Evolutionary conservation across 2,888 invertebrate genomes (phyloP), one percentile per base, ranked within the genome.

Genomic region (Dione juno): DNA sequence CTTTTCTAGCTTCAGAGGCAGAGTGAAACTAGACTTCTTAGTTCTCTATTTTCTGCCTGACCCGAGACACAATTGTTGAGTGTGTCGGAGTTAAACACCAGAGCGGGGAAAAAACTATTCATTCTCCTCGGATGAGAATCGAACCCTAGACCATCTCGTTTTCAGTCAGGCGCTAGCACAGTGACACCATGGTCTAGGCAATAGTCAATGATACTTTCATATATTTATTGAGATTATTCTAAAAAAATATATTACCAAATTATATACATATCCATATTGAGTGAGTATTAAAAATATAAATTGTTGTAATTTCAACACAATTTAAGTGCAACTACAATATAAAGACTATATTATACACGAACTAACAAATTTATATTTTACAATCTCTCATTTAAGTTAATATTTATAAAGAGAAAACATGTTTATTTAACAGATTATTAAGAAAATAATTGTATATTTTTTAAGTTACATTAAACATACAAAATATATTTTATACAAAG

Each of bases 241-340:
- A 43, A 59, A 41, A 54, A 43, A 61, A 61, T 59, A 53, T 66
- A 66, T 21, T 59, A 59, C 52, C 41, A 40, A 66, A 53, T 59
- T 52, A 54, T 6, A 57, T n/a, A n/a, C n/a, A n/a, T n/a, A n/a
- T n/a, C n/a, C n/a, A n/a, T n/a, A n/a, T n/a, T n/a, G n/a, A n/a
- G 54, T 59, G 43, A 41, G n/a, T 19, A 50, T 16, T 43, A 43
- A 21, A 21, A 28, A 40, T 40, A 67, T 8, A 28, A 67, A 59
- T 59, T 67, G 50, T 28, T 67, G 50, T 41, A 59, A 52, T 8
- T 41, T 67, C 52, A 19, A 48, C 45, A 45, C 45, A 5, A 58
- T 40, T 50, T n/a, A 21, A 59, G 16, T 50, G 35, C 37, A 54
- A 37, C 35, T 37, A 54, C 35, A 58, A 43, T 43, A 16, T 21